Evolutionary conservation across 2,888 invertebrate species (phyloP).

Genomic region (Drosophila atroscutellata): DNA sequence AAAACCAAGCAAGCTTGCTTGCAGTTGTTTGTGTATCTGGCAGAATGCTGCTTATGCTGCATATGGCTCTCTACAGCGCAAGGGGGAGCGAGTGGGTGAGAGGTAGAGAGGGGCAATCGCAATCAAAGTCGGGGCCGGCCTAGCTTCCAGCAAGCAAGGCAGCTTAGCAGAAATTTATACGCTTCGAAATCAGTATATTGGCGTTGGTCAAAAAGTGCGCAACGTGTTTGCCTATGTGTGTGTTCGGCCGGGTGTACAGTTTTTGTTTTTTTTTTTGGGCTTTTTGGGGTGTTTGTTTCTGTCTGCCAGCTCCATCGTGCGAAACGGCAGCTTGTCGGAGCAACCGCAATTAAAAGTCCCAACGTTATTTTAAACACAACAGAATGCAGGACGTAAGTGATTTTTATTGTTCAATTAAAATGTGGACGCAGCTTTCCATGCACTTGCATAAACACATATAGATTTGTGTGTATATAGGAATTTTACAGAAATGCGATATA

Average conservation of each 20-base stretch:
- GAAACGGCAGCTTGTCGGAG: constrained; percentile 66
- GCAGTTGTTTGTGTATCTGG: constrained; percentile 60
- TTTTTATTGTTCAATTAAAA: constrained; percentile 19
- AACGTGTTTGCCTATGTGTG: constrained; percentile 51
- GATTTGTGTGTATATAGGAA: neutral
- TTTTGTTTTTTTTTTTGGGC: constrained; percentile 17
- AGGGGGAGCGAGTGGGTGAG: neutral
- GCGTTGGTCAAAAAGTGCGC: constrained; percentile 68
- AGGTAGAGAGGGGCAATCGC: constrained; percentile 16
- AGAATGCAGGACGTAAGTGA: constrained; percentile 73
- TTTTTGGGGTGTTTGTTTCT: constrained; percentile 11
- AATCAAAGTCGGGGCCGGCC: constrained; percentile 43
- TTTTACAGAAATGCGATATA: constrained; percentile 25
- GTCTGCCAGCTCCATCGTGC: constrained; percentile 53
- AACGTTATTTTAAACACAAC: constrained; percentile 48
- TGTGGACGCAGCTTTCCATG: neutral
- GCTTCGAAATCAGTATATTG: constrained; percentile 64
- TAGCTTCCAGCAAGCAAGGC: constrained; percentile 59
- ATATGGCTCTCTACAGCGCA: constrained; percentile 38
- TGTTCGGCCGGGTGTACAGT: constrained; percentile 20
- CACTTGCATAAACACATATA: constrained; percentile 3
- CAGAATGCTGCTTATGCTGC: constrained; percentile 68
- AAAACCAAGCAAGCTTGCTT: constrained; percentile 48
- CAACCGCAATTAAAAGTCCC: constrained; percentile 22
- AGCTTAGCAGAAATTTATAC: constrained; percentile 48